Conservation (phyloP, 2,113 vertebrate genomes). For the Laticauda colubrina region DNA sequence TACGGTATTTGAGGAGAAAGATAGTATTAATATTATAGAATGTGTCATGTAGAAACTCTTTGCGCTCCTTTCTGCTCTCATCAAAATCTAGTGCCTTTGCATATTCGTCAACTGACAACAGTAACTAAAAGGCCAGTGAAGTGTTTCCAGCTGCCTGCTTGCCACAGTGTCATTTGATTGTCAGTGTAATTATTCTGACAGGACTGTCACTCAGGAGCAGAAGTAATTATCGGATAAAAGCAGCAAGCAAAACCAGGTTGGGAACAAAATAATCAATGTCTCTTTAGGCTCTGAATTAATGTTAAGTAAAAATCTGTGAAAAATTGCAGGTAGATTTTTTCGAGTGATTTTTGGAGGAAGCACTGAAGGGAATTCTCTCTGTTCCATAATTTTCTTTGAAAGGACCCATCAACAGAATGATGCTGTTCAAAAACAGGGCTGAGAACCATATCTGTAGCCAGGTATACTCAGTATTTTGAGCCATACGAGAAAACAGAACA, state of each 20-base stretch:
- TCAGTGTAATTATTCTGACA: conserved; percentile 15
- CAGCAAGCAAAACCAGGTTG: not conserved
- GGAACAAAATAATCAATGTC: conserved; percentile 15
- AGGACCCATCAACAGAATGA: not conserved
- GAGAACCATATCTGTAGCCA: not conserved
- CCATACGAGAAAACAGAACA: not conserved
- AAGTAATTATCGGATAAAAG: conserved; percentile 25
- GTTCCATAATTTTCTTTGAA: not conserved
- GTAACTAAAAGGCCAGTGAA: conserved; percentile 5
- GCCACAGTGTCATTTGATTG: conserved; percentile 28
- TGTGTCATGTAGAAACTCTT: not conserved
- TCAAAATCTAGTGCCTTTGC: conserved; percentile 10
- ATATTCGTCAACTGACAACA: not conserved
- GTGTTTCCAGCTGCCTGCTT: not conserved
- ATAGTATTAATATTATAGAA: not conserved
- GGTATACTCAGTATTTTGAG: not conserved
- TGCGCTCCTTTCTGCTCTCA: not conserved
- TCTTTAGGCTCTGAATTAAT: not conserved
- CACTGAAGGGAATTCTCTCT: not conserved
- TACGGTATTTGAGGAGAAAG: not conserved
- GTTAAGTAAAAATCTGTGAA: conserved; percentile 5
- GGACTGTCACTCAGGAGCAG: conserved; percentile 17
- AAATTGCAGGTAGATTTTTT: not conserved
- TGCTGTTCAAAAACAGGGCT: not conserved
- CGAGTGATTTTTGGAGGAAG: not conserved